Evolutionary conservation across 1,140 invertebrate species (phyloP).

Genomic region (Rhopalosiphum maidis): DNA sequence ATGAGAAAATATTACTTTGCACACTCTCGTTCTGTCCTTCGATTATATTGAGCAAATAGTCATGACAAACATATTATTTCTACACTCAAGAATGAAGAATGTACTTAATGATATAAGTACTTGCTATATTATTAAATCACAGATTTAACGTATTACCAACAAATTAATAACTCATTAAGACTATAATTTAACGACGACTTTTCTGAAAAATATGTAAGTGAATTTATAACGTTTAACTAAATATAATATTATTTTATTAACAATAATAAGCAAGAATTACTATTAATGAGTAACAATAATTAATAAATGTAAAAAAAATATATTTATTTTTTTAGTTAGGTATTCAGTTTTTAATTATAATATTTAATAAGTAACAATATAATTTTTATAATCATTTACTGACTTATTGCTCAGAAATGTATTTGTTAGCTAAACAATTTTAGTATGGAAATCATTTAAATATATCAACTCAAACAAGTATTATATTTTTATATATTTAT

Average conservation of each 20-base stretch:
- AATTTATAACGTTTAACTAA: neutral
- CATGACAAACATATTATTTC: slow-evolving; percentile 31
- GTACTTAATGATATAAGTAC: neutral
- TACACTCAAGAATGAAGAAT: neutral
- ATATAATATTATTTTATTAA: neutral
- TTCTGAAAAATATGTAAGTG: neutral
- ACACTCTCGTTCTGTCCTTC: slow-evolving; percentile 43
- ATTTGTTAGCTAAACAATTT: neutral
- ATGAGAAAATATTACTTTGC: neutral
- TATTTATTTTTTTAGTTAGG: neutral
- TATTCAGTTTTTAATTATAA: neutral
- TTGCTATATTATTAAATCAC: neutral
- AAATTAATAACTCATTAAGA: neutral
- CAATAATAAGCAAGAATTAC: neutral
- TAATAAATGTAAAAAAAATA: neutral
- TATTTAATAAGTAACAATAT: no score
- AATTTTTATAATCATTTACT: neutral
- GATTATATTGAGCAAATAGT: slow-evolving; percentile 43
- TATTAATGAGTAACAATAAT: neutral
- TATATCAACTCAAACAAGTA: neutral
- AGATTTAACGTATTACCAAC: neutral
- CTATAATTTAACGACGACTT: neutral
- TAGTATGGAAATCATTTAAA: neutral
- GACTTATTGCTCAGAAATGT: neutral
- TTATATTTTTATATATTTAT: no score